These are phyloP conservation scores for Palythoa grandiflora DNA, from an alignment of 92 coral and sea anemone genomes.

Conservation along the genomic window DNA sequence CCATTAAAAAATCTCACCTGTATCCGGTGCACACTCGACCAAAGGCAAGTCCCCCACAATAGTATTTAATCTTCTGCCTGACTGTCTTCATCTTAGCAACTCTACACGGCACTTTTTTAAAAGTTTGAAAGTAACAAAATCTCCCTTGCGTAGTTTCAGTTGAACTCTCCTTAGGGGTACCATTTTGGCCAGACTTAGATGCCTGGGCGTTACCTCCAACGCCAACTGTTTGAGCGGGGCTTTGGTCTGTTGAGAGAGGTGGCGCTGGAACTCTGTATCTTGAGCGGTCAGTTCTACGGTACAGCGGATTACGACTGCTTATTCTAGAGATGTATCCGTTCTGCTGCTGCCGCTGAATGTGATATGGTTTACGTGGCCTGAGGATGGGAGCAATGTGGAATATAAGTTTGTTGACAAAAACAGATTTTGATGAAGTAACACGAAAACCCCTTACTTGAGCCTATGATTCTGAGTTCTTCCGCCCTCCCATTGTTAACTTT, in stretches of 20 bases:
- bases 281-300: constrained; percentile 6
- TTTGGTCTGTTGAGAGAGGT: constrained; percentile 7
- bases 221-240: constrained; percentile 4
- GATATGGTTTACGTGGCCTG: constrained; percentile 4
- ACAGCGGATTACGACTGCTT: constrained; percentile 12
- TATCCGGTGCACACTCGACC: constrained; percentile 75
- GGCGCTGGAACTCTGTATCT: constrained; percentile 26
- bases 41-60: constrained; percentile 63
- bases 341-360: neutral
- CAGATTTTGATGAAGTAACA: too few species aligned
- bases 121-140: constrained; percentile 73
- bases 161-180: constrained; percentile 14
- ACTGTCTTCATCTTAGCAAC: constrained; percentile 75
- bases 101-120: constrained; percentile 76
- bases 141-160: constrained; percentile 52
- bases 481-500: too few species aligned
- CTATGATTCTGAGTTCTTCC: neutral
- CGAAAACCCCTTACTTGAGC: neutral
- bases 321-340: neutral
- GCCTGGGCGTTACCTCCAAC: neutral
- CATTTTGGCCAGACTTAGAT: neutral
- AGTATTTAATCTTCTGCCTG: constrained; percentile 65
- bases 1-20: constrained; percentile 51
- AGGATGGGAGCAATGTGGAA: neutral
- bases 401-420: neutral